phyloP scores from a whole-genome alignment of 2,888 invertebrate species.

The Drosophila niveifrons region DNA sequence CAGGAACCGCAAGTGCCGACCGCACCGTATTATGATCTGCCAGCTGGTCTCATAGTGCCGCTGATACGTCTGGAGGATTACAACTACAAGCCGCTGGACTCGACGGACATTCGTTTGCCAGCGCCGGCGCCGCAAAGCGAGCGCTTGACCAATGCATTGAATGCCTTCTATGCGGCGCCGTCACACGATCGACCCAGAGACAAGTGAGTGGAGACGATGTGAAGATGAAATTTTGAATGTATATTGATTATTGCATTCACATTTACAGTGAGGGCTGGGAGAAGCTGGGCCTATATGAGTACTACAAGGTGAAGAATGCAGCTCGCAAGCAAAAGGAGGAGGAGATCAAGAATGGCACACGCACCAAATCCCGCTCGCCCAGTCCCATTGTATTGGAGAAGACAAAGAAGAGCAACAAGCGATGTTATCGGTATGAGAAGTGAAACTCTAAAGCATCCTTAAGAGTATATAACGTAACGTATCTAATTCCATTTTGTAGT shows the following conservation, averaged over 20 bases:
- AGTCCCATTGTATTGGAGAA: constrained; percentile 91
- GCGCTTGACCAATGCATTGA: constrained; percentile 95
- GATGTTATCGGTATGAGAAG: constrained; percentile 88
- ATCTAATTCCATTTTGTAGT: constrained; percentile 70
- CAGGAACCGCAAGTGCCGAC: constrained; percentile 93
- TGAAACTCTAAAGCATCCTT: too few species aligned
- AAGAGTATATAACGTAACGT: background rate
- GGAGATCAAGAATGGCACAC: constrained; percentile 90
- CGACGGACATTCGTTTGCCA: constrained; percentile 95
- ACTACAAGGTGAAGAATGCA: constrained; percentile 97
- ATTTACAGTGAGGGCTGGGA: constrained; percentile 97
- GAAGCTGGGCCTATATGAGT: constrained; percentile 98
- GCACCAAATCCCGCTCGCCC: constrained; percentile 91
- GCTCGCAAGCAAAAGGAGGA: constrained; percentile 96
- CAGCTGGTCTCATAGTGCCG: constrained; percentile 99
- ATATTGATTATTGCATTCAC: background rate
- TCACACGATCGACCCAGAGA: constrained; percentile 98
- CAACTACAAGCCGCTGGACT: constrained; percentile 95
- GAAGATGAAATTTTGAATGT: background rate
- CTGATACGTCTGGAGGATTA: constrained; percentile 96
- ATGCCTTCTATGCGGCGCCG: constrained; percentile 97
- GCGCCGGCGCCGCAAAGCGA: constrained; percentile 98
- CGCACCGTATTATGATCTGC: constrained; percentile 98
- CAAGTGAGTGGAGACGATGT: constrained; percentile 87
- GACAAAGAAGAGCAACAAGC: constrained; percentile 84